Conservation (phyloP, 2,888 invertebrate species). For the Aphidius colemani region DNA sequence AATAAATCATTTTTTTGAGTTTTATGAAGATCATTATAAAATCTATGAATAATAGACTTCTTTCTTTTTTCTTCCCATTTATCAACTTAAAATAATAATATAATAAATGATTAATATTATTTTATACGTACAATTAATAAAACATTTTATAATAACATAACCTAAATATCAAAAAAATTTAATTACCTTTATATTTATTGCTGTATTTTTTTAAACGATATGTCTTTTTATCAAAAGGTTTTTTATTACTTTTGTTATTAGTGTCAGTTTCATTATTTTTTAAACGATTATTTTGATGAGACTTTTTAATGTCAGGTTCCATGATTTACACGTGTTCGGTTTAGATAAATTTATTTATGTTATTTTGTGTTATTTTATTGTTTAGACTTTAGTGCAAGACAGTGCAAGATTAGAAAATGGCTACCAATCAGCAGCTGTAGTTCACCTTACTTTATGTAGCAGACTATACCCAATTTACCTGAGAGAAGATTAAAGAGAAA, state of each 20-base stretch:
- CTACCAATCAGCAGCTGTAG: not conserved
- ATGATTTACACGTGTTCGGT: not conserved
- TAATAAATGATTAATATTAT: constrained; percentile 21
- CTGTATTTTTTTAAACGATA: constrained; percentile 73
- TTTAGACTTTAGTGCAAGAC: not conserved
- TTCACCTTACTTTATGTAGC: no score
- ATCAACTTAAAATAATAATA: constrained; percentile 57
- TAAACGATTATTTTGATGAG: not conserved
- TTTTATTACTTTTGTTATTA: constrained; percentile 56
- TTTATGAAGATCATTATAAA: constrained; percentile 65
- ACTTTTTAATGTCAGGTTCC: not conserved
- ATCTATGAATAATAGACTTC: constrained; percentile 64
- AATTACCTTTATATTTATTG: constrained; percentile 67
- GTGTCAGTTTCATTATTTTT: not conserved
- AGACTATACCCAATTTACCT: not conserved
- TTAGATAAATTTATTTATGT: constrained; percentile 1
- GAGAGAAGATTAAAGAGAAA: no score
- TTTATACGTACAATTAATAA: constrained; percentile 10
- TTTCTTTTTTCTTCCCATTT: constrained; percentile 69
- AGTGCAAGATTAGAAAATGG: not conserved
- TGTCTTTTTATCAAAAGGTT: constrained; percentile 71
- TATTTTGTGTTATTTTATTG: not conserved
- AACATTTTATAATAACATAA: constrained; percentile 17
- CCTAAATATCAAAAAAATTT: constrained; percentile 4
- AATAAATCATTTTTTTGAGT: constrained; percentile 55